Percentiles rank a stretch among this genome's conserved stretches.
Conservation (phyloP, 2,113 vertebrate genomes). For the Entomyzon cyanotis region DNA sequence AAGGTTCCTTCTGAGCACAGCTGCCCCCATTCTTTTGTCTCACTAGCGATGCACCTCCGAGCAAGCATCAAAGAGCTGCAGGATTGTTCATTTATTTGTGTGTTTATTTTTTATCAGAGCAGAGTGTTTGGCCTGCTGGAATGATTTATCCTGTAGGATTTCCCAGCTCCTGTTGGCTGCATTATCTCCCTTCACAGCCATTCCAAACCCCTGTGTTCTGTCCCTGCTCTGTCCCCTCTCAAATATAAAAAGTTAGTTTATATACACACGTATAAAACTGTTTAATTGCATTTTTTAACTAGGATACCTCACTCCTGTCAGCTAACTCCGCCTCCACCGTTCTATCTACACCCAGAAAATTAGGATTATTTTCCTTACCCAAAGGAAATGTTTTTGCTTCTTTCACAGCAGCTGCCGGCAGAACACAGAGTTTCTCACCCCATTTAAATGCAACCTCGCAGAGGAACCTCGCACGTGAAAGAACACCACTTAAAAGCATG, state of each 20-base stretch:
- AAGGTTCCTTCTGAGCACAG: not conserved
- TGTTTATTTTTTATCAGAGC: not conserved
- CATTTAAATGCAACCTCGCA: not conserved
- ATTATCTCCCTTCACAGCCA: not conserved
- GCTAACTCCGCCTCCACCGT: not conserved
- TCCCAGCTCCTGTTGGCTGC: not conserved
- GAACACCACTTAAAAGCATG: not conserved
- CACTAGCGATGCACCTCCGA: not conserved
- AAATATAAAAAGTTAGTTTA: not conserved
- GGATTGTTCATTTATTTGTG: not conserved
- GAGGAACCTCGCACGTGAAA: not conserved
- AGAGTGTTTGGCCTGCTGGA: not conserved
- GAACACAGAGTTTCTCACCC: not conserved
- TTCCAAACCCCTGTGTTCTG: not conserved
- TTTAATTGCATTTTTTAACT: not conserved
- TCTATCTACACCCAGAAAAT: not conserved
- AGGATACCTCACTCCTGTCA: not conserved
- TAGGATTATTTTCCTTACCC: not conserved
- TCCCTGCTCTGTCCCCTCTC: not conserved
- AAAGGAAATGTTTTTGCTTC: accelerated
- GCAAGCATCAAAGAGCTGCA: not conserved
- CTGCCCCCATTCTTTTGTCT: not conserved
- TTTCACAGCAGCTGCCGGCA: not conserved
- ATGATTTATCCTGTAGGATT: not conserved
- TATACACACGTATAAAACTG: not conserved